Conservation (phyloP, 2,113 vertebrate species). For the Pipa parva region DNA sequence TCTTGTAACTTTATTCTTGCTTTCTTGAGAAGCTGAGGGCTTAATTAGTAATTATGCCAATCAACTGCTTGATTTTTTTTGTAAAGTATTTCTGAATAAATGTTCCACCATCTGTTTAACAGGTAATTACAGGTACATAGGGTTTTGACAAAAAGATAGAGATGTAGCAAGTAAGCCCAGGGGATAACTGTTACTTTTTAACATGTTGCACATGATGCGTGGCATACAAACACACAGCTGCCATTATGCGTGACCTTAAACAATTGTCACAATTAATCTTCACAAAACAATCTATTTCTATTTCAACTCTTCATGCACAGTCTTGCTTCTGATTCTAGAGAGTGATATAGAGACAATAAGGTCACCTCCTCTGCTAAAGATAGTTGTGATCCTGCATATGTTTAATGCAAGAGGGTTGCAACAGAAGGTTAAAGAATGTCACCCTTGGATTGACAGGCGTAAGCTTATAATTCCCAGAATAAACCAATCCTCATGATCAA, state of each 20-base stretch:
- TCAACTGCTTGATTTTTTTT: too few relatives aligned
- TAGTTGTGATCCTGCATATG: conserved; percentile 5
- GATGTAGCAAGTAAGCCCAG: background rate
- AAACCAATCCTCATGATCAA: background rate
- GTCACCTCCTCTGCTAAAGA: background rate
- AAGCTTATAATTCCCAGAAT: background rate
- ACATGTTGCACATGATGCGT: background rate
- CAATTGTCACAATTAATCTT: background rate
- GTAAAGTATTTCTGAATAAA: too few relatives aligned
- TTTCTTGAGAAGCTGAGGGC: too few relatives aligned
- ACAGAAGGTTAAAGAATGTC: background rate
- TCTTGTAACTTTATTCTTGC: too few relatives aligned
- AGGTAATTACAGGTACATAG: too few relatives aligned
- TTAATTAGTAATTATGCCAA: too few relatives aligned
- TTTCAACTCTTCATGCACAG: background rate
- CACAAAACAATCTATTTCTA: background rate
- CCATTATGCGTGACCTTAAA: background rate
- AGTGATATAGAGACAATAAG: conserved; percentile 9
- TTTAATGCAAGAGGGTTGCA: background rate
- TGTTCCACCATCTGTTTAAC: too few relatives aligned
- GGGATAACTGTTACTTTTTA: background rate
- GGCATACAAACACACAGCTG: background rate
- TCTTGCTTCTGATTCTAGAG: background rate
- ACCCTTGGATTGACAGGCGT: background rate
- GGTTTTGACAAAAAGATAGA: too few relatives aligned